phyloP scores from a whole-genome alignment of 2,888 invertebrate species.

The Rhagonycha fulva region DNA sequence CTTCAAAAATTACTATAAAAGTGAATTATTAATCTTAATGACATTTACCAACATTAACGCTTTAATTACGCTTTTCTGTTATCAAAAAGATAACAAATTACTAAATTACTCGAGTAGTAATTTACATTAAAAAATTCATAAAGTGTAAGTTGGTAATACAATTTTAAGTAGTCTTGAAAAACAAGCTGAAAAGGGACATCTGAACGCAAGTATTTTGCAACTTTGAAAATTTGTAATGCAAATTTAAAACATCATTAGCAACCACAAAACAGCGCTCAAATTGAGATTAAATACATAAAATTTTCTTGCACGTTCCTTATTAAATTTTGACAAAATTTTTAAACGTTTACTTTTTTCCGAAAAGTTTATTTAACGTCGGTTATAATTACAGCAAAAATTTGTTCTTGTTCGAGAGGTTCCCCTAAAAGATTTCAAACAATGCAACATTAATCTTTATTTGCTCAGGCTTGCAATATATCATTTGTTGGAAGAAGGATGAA shows the following conservation, averaged over 20 bases:
- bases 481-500: conserved; percentile 4
- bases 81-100: neutral
- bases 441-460: conserved; percentile 14
- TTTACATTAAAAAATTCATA: neutral
- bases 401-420: neutral
- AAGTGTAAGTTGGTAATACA: neutral
- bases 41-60: neutral
- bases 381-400: neutral
- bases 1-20: neutral
- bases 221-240: conserved; percentile 16
- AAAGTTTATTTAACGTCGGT: neutral
- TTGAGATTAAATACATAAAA: conserved; percentile 15
- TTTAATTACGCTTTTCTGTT: neutral
- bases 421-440: neutral
- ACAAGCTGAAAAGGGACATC: neutral
- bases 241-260: conserved; percentile 16
- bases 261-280: conserved; percentile 8
- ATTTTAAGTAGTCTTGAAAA: neutral
- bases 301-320: neutral
- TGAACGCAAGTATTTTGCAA: neutral
- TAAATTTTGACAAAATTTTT: neutral
- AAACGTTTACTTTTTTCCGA: neutral
- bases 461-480: neutral
- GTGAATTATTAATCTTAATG: conserved; percentile 18
- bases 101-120: neutral